A percentile compares a stretch with the other conserved stretches of the same genome.
These are phyloP conservation scores for Polypterus bichir DNA, from an alignment of 2,113 vertebrate species.

Conservation along the genomic window DNA sequence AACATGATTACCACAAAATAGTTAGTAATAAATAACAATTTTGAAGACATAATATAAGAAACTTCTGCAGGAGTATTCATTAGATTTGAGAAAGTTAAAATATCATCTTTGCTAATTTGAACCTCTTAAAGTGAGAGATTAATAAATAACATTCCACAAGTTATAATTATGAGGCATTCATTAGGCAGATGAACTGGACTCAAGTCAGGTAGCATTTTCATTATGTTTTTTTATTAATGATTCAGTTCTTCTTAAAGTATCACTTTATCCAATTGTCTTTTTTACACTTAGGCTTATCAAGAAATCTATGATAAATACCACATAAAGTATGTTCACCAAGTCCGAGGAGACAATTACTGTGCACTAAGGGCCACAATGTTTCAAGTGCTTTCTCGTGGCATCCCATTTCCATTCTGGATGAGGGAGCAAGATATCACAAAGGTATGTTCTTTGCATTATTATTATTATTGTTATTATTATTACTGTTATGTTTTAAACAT, in stretches of 20 bases:
- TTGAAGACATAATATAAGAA: too few relatives aligned
- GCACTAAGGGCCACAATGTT: constrained; percentile 53
- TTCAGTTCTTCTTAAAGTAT: not conserved
- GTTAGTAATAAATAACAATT: too few relatives aligned
- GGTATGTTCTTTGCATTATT: constrained; percentile 31
- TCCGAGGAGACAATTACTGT: constrained; percentile 50
- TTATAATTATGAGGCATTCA: not conserved
- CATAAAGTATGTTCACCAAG: constrained; percentile 45
- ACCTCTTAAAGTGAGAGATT: not conserved
- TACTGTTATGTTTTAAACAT: too few relatives aligned
- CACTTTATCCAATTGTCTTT: not conserved
- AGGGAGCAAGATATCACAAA: constrained; percentile 60
- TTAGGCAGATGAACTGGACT: not conserved
- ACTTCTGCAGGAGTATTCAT: too few relatives aligned
- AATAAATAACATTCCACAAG: not conserved
- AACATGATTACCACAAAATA: too few relatives aligned
- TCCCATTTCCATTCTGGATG: constrained; percentile 57
- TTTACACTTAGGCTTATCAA: constrained; percentile 41
- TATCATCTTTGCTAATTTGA: not conserved
- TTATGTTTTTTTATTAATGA: not conserved
- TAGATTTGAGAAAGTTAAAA: not conserved
- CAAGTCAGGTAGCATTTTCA: not conserved
- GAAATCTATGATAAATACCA: constrained; percentile 42
- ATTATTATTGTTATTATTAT: not conserved
- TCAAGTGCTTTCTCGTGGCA: constrained; percentile 56